Base-by-base conservation (phyloP, 1,140 invertebrate genomes). In the Aphidius ervi region DNA sequence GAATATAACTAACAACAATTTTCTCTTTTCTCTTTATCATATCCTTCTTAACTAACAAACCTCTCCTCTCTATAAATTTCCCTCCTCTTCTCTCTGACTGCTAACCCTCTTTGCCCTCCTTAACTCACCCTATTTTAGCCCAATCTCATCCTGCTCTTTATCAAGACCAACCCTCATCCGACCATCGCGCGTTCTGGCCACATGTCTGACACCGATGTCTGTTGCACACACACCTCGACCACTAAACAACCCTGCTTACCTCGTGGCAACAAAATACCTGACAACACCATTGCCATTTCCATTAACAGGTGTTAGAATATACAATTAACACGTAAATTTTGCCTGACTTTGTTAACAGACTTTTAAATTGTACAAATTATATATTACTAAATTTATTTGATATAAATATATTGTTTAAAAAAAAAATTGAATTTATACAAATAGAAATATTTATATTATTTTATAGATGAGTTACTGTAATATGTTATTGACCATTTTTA, bases 221-320 rank as follows among this genome's bases (percentile, higher is more conserved):
- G 66, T 67, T 65, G 67, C 67, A 72, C 56, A 64, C 65, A 54
- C 59, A 63, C 59, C 66, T 31, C 65, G 53, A 66, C 63, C 58
- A 48, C 65, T 50, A 60, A 68, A 69, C 70, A 59, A 70, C 62
- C 63, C 65, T 67, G 68, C 70, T 73, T 73, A 74, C 70, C 67
- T 74, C 63, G 59, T 59, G 64, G 65, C 62, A 63, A 68, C 67
- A 69, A 73, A 72, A 74, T 70, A 70, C 69, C 69, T 71, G 71
- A 72, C 71, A 71, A 62, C 62, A 62, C 66, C 68, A 65, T 63
- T 63, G 64, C 65, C 66, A 59, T 64, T 68, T 57, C 72, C 65
- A 74, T 73, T 74, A 74, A 72, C 72, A 72, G 68, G 71, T 72
- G 70, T 73, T 73, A 67, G 66, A 68, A 67, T 65, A 60, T 64